Percentiles rank a stretch among this genome's conserved stretches.
phyloP scores from a whole-genome alignment of 2,888 invertebrate species.

The Gortyna flavago region DNA sequence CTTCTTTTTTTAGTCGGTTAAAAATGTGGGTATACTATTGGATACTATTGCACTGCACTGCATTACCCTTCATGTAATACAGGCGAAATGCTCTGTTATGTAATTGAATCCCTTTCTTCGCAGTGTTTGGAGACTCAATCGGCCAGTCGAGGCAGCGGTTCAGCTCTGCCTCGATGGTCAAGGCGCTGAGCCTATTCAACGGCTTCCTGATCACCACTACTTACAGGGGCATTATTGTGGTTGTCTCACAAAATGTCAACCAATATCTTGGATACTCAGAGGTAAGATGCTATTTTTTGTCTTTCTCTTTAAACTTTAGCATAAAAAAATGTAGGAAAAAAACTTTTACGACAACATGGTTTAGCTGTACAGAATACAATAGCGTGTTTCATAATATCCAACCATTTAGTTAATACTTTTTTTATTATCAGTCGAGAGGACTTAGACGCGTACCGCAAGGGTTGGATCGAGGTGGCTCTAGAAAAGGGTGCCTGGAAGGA shows the following conservation, averaged over 20 bases:
- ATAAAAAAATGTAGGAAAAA: not conserved
- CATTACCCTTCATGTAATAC: too few species aligned
- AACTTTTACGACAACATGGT: not conserved
- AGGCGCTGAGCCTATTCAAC: conserved; percentile 91
- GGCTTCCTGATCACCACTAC: conserved; percentile 95
- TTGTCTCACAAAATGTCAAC: conserved; percentile 95
- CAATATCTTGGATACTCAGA: conserved; percentile 95
- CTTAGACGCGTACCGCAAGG: not conserved
- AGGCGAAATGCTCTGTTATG: not conserved
- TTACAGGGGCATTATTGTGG: conserved; percentile 94
- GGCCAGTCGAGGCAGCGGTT: conserved; percentile 89
- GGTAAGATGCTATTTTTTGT: conserved; percentile 81
- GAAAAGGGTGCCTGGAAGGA: not conserved
- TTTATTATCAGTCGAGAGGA: not conserved
- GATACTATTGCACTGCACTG: not conserved
- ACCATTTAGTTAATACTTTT: not conserved
- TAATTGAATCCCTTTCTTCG: conserved; percentile 39
- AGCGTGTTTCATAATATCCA: not conserved
- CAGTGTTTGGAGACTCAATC: conserved; percentile 92
- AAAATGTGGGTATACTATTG: not conserved
- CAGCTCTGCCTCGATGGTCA: conserved; percentile 86
- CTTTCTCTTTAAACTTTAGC: not conserved
- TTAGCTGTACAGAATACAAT: not conserved
- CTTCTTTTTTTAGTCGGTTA: too few species aligned
- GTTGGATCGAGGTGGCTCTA: not conserved